Conservation (phyloP, 2,113 vertebrate genomes). For the Mustelus asterias region DNA sequence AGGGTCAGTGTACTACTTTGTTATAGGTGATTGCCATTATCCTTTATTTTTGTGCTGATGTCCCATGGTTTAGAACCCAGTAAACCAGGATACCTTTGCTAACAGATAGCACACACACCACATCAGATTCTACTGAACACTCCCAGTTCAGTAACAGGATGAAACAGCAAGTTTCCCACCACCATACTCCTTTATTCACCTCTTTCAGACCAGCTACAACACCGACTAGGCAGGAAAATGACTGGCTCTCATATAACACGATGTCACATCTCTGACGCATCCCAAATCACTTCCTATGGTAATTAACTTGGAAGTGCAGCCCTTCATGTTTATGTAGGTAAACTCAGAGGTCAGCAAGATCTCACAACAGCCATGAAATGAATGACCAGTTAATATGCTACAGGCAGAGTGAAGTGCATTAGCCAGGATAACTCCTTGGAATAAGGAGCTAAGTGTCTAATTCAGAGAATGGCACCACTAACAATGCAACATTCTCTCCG, state of each 20-base stretch:
- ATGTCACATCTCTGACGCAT: background rate
- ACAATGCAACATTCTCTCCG: background rate
- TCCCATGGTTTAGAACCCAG: background rate
- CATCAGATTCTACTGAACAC: background rate
- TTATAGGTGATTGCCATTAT: background rate
- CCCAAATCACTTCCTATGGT: background rate
- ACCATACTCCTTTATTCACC: background rate
- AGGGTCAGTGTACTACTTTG: background rate
- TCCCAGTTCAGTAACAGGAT: background rate
- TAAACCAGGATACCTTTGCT: background rate
- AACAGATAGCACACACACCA: background rate
- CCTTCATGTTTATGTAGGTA: background rate
- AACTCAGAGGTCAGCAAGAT: background rate
- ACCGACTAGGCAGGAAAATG: background rate
- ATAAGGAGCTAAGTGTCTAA: background rate
- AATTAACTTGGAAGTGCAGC: background rate
- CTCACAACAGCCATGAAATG: background rate
- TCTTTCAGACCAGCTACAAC: background rate
- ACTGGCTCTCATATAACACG: background rate
- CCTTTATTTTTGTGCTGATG: background rate
- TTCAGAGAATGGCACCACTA: background rate
- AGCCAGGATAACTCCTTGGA: too few species aligned
- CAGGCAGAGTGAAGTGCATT: background rate
- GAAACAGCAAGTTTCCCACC: background rate
- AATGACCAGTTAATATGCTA: background rate